Evolutionary conservation across 2,888 invertebrate genomes (phyloP).

Genomic region (Cartodere bifasciata): DNA sequence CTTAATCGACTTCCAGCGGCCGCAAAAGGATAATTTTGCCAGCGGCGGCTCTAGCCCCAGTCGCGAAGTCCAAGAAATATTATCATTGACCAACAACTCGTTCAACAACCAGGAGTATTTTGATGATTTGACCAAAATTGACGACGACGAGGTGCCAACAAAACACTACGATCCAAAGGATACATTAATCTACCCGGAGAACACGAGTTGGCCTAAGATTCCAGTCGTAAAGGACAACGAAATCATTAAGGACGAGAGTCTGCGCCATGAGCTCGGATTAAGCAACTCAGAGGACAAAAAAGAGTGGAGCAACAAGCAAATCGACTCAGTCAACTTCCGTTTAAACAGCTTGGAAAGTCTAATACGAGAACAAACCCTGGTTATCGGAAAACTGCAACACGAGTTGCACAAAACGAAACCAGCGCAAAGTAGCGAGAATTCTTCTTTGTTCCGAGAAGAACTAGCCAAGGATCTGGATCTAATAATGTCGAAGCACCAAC

Average conservation of each 20-base stretch:
- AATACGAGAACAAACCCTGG: slow-evolving; percentile 28
- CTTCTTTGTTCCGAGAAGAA: slow-evolving; percentile 21
- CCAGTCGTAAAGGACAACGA: slow-evolving; percentile 22
- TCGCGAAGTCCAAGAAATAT: slow-evolving; percentile 78
- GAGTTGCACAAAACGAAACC: slow-evolving; percentile 23
- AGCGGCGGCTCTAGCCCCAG: slow-evolving; percentile 85
- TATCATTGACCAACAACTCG: slow-evolving; percentile 48
- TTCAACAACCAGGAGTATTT: slow-evolving; percentile 29
- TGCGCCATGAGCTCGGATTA: slow-evolving; percentile 11
- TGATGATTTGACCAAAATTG: slow-evolving; percentile 26
- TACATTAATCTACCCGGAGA: slow-evolving; percentile 14
- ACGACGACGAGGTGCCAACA: slow-evolving; percentile 13
- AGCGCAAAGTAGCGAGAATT: slow-evolving; percentile 17
- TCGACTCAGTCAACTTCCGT: slow-evolving; percentile 27
- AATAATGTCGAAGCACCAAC: slow-evolving; percentile 29
- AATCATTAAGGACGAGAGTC: slow-evolving; percentile 18
- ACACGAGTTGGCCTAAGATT: slow-evolving; percentile 23
- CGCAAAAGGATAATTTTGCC: slow-evolving; percentile 39
- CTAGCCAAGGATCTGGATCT: slow-evolving; percentile 29
- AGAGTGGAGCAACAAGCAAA: slow-evolving; percentile 1
- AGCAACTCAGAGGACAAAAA: slow-evolving; percentile 6
- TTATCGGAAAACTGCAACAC: slow-evolving; percentile 27
- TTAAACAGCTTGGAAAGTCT: slow-evolving; percentile 26
- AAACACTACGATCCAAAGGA: slow-evolving; percentile 14
- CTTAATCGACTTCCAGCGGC: slow-evolving; percentile 26